Evolutionary conservation across 2,888 invertebrate genomes (phyloP).

Genomic region (Lutraria lutraria): DNA sequence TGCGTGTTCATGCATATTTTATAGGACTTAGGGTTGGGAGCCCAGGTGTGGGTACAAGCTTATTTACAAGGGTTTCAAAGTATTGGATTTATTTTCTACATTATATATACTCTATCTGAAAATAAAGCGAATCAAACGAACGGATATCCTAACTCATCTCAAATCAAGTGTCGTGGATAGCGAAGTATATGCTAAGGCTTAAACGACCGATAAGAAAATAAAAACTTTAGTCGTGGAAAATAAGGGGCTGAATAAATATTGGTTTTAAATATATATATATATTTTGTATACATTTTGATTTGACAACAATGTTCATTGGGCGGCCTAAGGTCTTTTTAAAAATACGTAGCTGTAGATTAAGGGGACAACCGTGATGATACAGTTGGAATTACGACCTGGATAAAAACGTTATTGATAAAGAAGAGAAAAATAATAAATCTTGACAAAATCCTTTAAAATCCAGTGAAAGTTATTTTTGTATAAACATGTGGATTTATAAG

Average conservation of each 20-base stretch:
- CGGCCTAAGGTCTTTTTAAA: constrained; percentile 10
- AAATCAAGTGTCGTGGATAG: not conserved
- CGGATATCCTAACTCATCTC: constrained; percentile 11
- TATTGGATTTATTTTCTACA: constrained; percentile 38
- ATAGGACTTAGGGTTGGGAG: constrained; percentile 25
- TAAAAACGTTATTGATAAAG: constrained; percentile 19
- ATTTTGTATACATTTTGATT: constrained; percentile 7
- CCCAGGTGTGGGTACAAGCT: constrained; percentile 42
- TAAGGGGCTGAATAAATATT: constrained; percentile 13
- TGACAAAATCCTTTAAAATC: constrained; percentile 29
- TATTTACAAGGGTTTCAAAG: constrained; percentile 34
- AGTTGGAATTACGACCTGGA: constrained; percentile 42
- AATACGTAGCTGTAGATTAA: not conserved
- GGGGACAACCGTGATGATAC: not conserved
- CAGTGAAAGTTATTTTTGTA: constrained; percentile 28
- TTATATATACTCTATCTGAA: constrained; percentile 29
- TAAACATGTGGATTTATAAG: constrained; percentile 56
- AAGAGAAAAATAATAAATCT: constrained; percentile 35
- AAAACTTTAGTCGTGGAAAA: not conserved
- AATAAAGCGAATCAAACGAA: constrained; percentile 15
- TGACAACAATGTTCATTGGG: constrained; percentile 16
- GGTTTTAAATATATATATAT: constrained; percentile 14
- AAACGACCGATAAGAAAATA: constrained; percentile 16
- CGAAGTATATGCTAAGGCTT: not conserved
- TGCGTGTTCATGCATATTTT: constrained; percentile 54